Evolutionary conservation across 2,888 invertebrate genomes (phyloP).

Genomic region (Athetis lepigone): DNA sequence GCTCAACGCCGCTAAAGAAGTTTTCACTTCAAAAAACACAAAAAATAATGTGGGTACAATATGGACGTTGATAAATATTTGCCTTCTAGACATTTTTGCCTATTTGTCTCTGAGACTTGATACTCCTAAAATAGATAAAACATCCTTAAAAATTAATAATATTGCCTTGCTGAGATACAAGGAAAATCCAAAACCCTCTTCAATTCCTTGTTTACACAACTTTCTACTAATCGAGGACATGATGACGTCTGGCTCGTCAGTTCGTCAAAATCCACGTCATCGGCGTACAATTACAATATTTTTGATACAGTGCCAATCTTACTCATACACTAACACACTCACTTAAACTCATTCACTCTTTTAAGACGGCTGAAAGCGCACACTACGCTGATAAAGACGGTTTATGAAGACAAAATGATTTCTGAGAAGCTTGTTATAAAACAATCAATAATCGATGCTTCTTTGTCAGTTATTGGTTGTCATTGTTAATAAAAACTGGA

Average conservation of each 20-base stretch:
- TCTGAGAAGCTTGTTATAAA: slow-evolving; percentile 21
- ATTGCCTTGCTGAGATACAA: no score
- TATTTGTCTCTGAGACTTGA: no score
- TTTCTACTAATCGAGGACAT: slow-evolving; percentile 42
- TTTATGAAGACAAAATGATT: slow-evolving; percentile 3
- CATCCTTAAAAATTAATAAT: no score
- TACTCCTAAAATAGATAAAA: no score
- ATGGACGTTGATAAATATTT: no score
- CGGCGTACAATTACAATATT: slow-evolving; percentile 71
- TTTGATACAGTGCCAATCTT: slow-evolving; percentile 78
- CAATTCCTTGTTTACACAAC: slow-evolving; percentile 10
- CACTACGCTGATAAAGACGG: neutral
- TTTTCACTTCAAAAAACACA: no score
- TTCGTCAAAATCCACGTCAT: slow-evolving; percentile 55
- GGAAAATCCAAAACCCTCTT: neutral
- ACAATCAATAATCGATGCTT: slow-evolving; percentile 12
- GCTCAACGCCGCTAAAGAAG: no score
- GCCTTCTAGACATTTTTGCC: no score
- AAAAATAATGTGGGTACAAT: no score
- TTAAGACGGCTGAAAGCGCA: neutral
- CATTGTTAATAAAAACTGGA: neutral
- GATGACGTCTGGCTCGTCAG: slow-evolving; percentile 24
- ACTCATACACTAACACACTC: slow-evolving; percentile 69
- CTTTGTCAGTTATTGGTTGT: slow-evolving; percentile 12
- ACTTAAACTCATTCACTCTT: neutral